Evolutionary conservation across 1,140 invertebrate species (phyloP), one percentile per base, ranked within the genome.

Genomic region (Meteorus sp.): DNA sequence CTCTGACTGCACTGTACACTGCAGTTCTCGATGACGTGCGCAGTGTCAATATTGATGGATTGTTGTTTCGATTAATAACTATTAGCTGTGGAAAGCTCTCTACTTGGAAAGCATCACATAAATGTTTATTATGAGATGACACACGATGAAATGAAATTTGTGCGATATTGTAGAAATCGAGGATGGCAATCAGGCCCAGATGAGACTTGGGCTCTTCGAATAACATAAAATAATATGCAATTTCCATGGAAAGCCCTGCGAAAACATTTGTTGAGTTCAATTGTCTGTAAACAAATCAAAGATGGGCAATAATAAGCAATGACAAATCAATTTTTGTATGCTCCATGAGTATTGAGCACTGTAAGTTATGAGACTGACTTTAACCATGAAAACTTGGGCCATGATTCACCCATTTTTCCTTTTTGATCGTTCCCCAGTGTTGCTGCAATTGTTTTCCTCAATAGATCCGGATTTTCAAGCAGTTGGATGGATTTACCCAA

Each of bases 301-400:
- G n/a, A n/a, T n/a, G n/a, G n/a, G n/a, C n/a, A n/a, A n/a, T n/a
- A n/a, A n/a, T n/a, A n/a, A n/a, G n/a, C n/a, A n/a, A n/a, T 60
- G 59, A 33, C 11, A 33, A 33, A 33, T 33, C 11, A 6, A 33
- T 33, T 7, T 33, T 20, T 2, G 23, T 22, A 56, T 37, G 74
- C 65, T 44, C 68, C 64, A 41, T 29, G 3, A 27, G 48, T 78
- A 4, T 4, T 5, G 59, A 50, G 70, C 69, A 9, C 4, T 29
- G 4, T 29, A 4, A 13, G 3, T 7, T n/a, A n/a, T n/a, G 8
- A n/a, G 8, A 8, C 63, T 59, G 82, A 83, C 70, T 80, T 82
- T 39, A 83, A 84, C 48, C 86, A 85, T 43, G 75, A 72, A n/a
- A 90, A 76, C 63, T 84, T 82, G 25, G 88, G 88, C 76, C 84